A percentile compares a stretch with the other conserved stretches of the same genome.
phyloP scores from a whole-genome alignment of 2,113 vertebrate species.

The Atractosteus spatula region DNA sequence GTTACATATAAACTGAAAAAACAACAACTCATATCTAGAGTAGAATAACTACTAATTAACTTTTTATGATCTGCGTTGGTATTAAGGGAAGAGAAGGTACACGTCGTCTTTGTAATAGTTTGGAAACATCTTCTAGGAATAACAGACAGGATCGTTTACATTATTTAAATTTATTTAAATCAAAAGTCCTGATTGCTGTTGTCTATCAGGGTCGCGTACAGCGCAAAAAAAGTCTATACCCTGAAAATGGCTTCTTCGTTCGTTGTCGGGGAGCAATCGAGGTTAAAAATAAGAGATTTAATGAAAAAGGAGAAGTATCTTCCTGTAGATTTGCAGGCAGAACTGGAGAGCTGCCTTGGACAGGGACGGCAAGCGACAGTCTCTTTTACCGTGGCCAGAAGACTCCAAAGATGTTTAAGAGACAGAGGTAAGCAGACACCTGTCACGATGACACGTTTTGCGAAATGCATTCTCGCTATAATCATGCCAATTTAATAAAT shows the following conservation, averaged over 20 bases:
- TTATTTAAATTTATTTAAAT: no score
- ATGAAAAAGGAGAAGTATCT: constrained; percentile 32
- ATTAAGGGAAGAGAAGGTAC: no score
- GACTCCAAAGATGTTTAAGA: constrained; percentile 58
- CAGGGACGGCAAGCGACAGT: constrained; percentile 38
- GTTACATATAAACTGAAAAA: no score
- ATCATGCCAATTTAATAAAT: no score
- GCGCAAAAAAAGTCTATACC: neutral
- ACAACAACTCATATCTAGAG: no score
- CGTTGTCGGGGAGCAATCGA: constrained; percentile 55
- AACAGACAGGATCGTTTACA: no score
- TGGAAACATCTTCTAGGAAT: no score
- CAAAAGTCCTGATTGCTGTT: no score
- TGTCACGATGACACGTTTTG: neutral
- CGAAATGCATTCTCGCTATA: no score
- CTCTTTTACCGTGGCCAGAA: constrained; percentile 61
- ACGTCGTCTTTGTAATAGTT: no score
- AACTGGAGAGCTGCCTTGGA: constrained; percentile 49
- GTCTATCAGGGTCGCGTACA: neutral
- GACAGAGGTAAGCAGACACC: constrained; percentile 51
- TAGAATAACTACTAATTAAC: no score
- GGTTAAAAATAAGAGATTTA: constrained; percentile 36
- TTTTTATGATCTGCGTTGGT: no score
- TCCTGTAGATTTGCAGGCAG: constrained; percentile 41
- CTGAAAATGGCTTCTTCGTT: constrained; percentile 61